Evolutionary conservation across 2,113 vertebrate genomes (phyloP).

Genomic region (Varanus komodoensis): DNA sequence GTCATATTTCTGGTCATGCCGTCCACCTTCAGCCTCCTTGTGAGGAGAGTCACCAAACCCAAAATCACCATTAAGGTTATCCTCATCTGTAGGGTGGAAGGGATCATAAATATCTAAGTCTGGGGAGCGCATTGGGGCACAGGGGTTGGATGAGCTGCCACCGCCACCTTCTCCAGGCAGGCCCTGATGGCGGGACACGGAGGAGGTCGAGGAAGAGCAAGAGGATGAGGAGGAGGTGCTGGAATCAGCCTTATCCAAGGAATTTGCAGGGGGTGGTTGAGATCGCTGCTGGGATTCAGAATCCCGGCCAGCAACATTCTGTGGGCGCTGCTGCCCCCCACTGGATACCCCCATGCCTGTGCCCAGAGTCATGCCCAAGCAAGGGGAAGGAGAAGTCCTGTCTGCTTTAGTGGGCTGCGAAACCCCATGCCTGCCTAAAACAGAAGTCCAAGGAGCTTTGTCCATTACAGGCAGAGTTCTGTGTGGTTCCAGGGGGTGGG

Average conservation of each 20-base stretch:
- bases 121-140: constrained; percentile 49
- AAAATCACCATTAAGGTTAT: constrained; percentile 66
- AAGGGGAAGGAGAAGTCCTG: constrained; percentile 29
- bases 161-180: constrained; percentile 70
- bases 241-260: constrained; percentile 64
- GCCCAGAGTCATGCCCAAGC: constrained; percentile 70
- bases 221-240: constrained; percentile 80
- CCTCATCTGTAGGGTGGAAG: constrained; percentile 87
- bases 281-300: constrained; percentile 48
- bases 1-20: constrained; percentile 89
- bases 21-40: constrained; percentile 62
- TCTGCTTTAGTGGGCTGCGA: constrained; percentile 12
- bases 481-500: constrained; percentile 42
- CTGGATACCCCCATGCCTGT: constrained; percentile 71
- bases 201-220: constrained; percentile 80
- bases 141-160: constrained; percentile 18
- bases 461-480: constrained; percentile 19
- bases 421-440: constrained; percentile 27
- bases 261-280: constrained; percentile 28
- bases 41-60: constrained; percentile 39
- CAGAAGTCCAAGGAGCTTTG: constrained; percentile 24
- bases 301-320: constrained; percentile 32
- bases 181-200: constrained; percentile 78
- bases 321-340: constrained; percentile 57
- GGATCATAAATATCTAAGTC: constrained; percentile 86